Base-by-base conservation (phyloP, 2,888 invertebrate genomes). In the Dusona sp. region DNA sequence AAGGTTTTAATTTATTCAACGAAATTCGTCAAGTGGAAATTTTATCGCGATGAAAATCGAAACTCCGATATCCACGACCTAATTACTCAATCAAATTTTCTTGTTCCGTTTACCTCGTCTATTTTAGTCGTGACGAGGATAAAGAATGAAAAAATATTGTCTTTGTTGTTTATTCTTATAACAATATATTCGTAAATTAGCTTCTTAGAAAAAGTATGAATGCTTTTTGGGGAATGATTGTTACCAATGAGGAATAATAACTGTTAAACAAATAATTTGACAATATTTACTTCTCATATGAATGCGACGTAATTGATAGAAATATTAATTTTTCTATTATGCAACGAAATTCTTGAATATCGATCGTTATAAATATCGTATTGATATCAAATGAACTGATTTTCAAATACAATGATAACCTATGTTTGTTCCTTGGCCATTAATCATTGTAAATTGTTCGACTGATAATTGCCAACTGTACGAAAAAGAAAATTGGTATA, bases 31-130 rank as follows among this genome's bases (percentile, higher is more conserved):
- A 38, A 36, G n/a, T 36, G 38, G 22, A 57, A 75, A 64, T 64
- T 29, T 75, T 45, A 75, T 75, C 64, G 25, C 61, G 11, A 45
- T 25, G 75, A 29, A 75, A 75, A 65, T 48, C 16, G 65, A 64
- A 48, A 77, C 45, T 19, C 33, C 2, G 22, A 65, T 48, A 61
- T 29, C 29, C 42, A 29, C 75, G 64, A 64, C n/a, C 61, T 45
- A 61, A 19, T 64, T 75, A 29, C 29, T 64, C 75, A 11, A 75
- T 75, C 75, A 36, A 42, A 29, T 57, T 64, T 42, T 33, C 29
- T 29, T n/a, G 8, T 29, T 11, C 13, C 7, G 2, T 13, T n/a
- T 19, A 64, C 29, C 61, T 42, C 11, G 9, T 45, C 19, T 45
- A 64, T 61, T 64, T 45, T 64, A n/a, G 16, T 61, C 16, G 19